phyloP scores from a whole-genome alignment of 2,113 vertebrate species.

The Thamnaconus septentrionalis region DNA sequence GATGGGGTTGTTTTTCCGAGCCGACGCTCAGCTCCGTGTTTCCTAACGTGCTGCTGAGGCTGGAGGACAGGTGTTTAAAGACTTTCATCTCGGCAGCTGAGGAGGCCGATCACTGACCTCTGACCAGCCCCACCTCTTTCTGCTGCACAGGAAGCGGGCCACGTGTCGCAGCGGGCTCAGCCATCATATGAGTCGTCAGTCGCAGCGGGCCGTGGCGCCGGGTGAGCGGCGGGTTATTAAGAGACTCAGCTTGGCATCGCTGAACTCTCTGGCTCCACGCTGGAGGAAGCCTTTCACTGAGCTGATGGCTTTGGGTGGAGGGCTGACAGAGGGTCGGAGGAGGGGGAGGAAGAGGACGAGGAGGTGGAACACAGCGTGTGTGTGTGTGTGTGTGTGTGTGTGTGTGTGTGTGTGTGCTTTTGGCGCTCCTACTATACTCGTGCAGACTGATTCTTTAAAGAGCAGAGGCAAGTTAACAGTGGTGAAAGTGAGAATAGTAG shows the following conservation, averaged over 20 bases:
- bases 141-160: conserved; percentile 35
- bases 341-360: background rate
- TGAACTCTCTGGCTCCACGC: conserved; percentile 57
- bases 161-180: conserved; percentile 33
- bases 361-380: conserved; percentile 1
- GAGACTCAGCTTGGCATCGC: conserved; percentile 65
- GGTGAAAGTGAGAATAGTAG: too few species aligned
- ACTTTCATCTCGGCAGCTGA: conserved; percentile 33
- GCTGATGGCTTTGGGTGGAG: conserved; percentile 44
- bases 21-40: too few species aligned
- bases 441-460: conserved; percentile 3
- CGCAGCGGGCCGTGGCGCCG: conserved; percentile 48
- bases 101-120: conserved; percentile 7
- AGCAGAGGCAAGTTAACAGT: too few species aligned
- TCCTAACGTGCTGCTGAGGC: too few species aligned
- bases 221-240: conserved; percentile 60
- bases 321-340: background rate
- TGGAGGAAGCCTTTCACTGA: conserved; percentile 50
- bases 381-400: conserved; percentile 4
- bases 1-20: too few species aligned
- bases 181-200: conserved; percentile 52
- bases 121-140: conserved; percentile 33
- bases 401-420: too few species aligned
- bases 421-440: too few species aligned
- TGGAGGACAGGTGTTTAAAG: background rate